phyloP scores from a whole-genome alignment of 2,888 invertebrate genomes.

The Drosophila kokeensis region DNA sequence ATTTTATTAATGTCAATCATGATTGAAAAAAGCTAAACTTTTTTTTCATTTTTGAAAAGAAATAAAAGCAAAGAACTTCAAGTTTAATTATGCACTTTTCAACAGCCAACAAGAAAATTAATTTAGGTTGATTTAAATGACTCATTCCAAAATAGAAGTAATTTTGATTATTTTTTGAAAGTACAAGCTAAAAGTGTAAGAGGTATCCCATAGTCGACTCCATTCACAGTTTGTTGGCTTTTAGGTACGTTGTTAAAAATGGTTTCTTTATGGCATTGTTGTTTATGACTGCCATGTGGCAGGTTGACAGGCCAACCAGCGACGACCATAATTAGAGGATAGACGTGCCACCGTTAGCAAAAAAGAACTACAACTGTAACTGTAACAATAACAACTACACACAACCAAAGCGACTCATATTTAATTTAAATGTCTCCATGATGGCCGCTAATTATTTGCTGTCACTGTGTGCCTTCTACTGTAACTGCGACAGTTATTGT shows the following conservation, averaged over 20 bases:
- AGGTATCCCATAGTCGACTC: neutral
- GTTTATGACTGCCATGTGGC: constrained; percentile 72
- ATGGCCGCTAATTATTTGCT: constrained; percentile 71
- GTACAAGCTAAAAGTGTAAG: neutral
- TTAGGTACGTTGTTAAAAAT: constrained; percentile 53
- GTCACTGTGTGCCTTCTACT: constrained; percentile 60
- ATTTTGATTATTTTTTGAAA: neutral
- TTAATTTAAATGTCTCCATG: constrained; percentile 70
- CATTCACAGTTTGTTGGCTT: neutral
- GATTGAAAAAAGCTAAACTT: neutral
- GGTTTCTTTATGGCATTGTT: constrained; percentile 74
- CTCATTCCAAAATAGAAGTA: neutral
- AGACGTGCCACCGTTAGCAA: constrained; percentile 45
- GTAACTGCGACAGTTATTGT: constrained; percentile 35
- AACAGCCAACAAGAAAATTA: neutral
- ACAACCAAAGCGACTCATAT: constrained; percentile 55
- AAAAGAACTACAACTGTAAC: constrained; percentile 20
- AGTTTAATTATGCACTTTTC: neutral
- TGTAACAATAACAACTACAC: constrained; percentile 7
- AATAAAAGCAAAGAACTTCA: neutral
- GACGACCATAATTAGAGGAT: constrained; percentile 67
- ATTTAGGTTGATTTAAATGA: neutral
- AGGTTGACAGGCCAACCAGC: constrained; percentile 53
- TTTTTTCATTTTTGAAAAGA: neutral
- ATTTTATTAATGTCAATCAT: neutral